Conservation (phyloP, 2,113 vertebrate species). For the Brienomyrus longianalis region DNA sequence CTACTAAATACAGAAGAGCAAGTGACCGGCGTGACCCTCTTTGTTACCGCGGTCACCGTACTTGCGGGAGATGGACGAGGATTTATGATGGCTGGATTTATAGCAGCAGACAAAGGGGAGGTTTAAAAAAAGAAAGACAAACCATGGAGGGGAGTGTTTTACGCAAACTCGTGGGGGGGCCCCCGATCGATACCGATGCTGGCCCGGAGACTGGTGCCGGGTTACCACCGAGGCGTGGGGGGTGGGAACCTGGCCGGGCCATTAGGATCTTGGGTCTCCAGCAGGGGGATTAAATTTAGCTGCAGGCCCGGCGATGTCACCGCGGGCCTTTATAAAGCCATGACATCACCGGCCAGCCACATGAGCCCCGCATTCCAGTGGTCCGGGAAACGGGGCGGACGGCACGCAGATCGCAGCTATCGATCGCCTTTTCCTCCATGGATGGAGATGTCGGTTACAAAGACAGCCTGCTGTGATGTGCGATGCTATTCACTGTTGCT, state of each 20-base stretch:
- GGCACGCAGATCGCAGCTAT: conserved; percentile 68
- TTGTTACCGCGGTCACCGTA: conserved; percentile 50
- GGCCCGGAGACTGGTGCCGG: conserved; percentile 48
- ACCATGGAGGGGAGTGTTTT: conserved; percentile 27
- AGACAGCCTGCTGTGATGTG: conserved; percentile 42
- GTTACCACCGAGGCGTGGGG: conserved; percentile 47
- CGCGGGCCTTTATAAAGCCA: conserved; percentile 65
- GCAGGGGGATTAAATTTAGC: conserved; percentile 68
- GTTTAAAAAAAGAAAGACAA: conserved; percentile 12
- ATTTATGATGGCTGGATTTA: conserved; percentile 55
- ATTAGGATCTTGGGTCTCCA: conserved; percentile 61
- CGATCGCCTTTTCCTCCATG: conserved; percentile 60
- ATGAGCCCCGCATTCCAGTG: conserved; percentile 50
- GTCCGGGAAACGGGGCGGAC: conserved; percentile 50
- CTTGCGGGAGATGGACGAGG: conserved; percentile 53
- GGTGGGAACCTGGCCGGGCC: conserved; percentile 39
- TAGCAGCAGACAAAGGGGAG: conserved; percentile 48
- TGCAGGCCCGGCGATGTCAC: conserved; percentile 53
- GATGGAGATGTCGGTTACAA: conserved; percentile 48
- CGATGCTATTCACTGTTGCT: conserved; percentile 34
- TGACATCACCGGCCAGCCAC: conserved; percentile 64
- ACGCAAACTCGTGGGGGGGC: conserved; percentile 31
- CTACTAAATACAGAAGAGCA: conserved; percentile 30
- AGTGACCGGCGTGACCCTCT: conserved; percentile 39
- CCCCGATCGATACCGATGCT: conserved; percentile 54